These are phyloP conservation scores for Chrysogorgia sp. DNA, from an alignment of 92 coral and sea anemone genomes.

Conservation along the genomic window DNA sequence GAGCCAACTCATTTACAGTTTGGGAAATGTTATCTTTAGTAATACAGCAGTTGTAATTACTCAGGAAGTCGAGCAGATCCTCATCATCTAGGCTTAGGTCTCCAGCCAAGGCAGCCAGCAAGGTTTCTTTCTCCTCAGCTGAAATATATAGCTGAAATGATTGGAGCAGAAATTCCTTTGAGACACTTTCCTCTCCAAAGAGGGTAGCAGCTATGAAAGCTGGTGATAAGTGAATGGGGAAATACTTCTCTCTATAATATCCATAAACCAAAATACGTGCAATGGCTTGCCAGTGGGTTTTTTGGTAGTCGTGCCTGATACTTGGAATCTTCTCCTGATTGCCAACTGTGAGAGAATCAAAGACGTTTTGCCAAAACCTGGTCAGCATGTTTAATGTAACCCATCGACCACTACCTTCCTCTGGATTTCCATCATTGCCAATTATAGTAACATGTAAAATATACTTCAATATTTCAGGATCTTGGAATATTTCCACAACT, in stretches of 20 bases:
- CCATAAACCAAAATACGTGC: slow-evolving; percentile 43
- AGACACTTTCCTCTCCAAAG: slow-evolving; percentile 48
- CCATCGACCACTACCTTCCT: slow-evolving; percentile 23
- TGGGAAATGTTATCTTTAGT: slow-evolving; percentile 55
- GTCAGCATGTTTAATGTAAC: slow-evolving; percentile 26
- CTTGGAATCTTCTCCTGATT: slow-evolving; percentile 30
- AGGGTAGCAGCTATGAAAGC: slow-evolving; percentile 33
- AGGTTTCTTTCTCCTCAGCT: slow-evolving; percentile 40
- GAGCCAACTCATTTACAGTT: slow-evolving; percentile 54
- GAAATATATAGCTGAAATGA: slow-evolving; percentile 46
- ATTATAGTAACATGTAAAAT: slow-evolving; percentile 44
- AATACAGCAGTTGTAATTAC: slow-evolving; percentile 42
- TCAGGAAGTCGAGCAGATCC: slow-evolving; percentile 39
- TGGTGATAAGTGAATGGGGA: slow-evolving; percentile 27
- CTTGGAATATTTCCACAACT: slow-evolving; percentile 37
- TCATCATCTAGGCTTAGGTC: slow-evolving; percentile 30
- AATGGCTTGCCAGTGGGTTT: slow-evolving; percentile 41
- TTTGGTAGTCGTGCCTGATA: slow-evolving; percentile 24
- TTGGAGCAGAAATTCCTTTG: slow-evolving; percentile 35
- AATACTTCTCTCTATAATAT: slow-evolving; percentile 17
- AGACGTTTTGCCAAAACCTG: slow-evolving; percentile 24
- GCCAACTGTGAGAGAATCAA: slow-evolving; percentile 22
- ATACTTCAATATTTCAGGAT: slow-evolving; percentile 41
- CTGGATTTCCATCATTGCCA: slow-evolving; percentile 44
- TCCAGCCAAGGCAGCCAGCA: slow-evolving; percentile 33